Conservation (phyloP, 2,797 vertebrate species). For the Chloroceryle inda region DNA sequence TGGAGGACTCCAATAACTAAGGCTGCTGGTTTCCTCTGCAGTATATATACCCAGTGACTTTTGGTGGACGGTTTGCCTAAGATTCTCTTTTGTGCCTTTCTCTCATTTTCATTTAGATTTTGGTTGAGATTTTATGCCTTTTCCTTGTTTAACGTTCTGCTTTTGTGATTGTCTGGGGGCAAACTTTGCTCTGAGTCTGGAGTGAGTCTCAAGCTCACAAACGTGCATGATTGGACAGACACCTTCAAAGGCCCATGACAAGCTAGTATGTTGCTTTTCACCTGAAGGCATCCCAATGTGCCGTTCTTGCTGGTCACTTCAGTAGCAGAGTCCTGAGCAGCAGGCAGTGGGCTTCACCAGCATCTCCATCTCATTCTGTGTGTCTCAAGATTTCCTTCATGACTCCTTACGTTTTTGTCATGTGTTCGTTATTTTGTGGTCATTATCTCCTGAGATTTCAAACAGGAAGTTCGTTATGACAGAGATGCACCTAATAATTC, state of each 20-base stretch:
- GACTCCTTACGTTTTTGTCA: not conserved
- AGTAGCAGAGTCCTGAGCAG: not conserved
- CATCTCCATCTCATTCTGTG: not conserved
- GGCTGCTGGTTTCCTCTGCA: not conserved
- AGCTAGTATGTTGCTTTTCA: not conserved
- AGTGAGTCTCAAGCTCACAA: not conserved
- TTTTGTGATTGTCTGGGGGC: not conserved
- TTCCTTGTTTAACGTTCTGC: not conserved
- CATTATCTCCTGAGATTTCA: not conserved
- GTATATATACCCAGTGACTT: not conserved
- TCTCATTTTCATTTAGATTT: not conserved
- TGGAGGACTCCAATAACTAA: not conserved
- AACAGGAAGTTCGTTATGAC: not conserved
- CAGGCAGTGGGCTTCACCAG: not conserved
- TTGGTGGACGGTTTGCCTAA: not conserved
- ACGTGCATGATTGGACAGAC: not conserved
- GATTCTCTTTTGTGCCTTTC: not conserved
- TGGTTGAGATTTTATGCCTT: not conserved
- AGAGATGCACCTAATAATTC: not conserved
- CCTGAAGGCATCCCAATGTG: accelerated
- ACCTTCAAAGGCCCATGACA: not conserved
- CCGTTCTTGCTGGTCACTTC: not conserved
- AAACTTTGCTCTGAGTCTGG: not conserved
- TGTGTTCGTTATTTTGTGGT: not conserved
- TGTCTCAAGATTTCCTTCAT: not conserved